A percentile compares a stretch with the other conserved stretches of the same genome.
These are phyloP conservation scores for Malthinus seriepunctatus DNA, from an alignment of 2,888 invertebrate genomes.

Conservation along the genomic window DNA sequence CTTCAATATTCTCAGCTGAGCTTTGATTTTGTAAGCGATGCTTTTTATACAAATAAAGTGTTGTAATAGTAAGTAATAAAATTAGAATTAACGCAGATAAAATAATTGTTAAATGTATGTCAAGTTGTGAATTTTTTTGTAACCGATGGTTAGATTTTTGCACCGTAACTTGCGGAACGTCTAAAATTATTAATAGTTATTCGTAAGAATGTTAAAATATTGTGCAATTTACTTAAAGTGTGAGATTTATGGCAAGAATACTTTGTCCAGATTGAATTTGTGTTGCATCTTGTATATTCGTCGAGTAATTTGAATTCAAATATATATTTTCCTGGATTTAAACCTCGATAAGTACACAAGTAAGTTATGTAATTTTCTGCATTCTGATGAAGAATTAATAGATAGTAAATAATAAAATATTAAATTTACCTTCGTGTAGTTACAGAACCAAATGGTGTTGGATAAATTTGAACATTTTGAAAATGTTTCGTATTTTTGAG, in stretches of 20 bases:
- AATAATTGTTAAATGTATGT: neutral
- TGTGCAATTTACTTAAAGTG: neutral
- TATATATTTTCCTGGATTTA: neutral
- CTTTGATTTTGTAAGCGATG: too few species aligned
- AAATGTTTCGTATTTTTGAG: too few species aligned
- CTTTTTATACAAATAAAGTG: too few species aligned
- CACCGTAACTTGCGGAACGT: too few species aligned
- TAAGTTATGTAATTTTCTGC: neutral
- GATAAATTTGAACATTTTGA: too few species aligned
- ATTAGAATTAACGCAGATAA: neutral
- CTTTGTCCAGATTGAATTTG: neutral
- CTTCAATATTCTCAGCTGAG: too few species aligned
- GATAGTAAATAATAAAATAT: too few species aligned
- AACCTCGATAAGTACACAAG: neutral
- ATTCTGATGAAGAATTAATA: conserved; percentile 1
- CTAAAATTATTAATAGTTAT: too few species aligned
- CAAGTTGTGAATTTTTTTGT: too few species aligned
- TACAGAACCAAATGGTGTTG: too few species aligned
- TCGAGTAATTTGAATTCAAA: neutral
- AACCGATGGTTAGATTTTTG: too few species aligned
- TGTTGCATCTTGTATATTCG: conserved; percentile 7
- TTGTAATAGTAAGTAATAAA: neutral
- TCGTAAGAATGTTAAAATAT: too few species aligned
- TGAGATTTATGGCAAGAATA: neutral
- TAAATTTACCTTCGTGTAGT: neutral